Conservation (phyloP, 2,888 invertebrate species). For the Xylocampa areola region DNA sequence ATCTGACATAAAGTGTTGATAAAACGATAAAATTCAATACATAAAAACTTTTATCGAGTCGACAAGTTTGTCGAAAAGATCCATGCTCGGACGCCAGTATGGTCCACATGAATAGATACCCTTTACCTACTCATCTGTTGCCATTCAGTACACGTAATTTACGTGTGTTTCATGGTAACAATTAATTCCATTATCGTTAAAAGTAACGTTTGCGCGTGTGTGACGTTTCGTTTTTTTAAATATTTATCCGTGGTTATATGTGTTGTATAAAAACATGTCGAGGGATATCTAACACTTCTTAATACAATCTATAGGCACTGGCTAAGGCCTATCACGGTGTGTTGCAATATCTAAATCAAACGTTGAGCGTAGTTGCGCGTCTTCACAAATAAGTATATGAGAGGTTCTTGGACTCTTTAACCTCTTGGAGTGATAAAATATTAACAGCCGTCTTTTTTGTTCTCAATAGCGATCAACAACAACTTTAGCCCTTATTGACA, state of each 20-base stretch:
- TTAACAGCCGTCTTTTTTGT: conserved; percentile 15
- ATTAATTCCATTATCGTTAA: no score
- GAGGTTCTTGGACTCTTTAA: conserved; percentile 11
- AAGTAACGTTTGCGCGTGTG: no score
- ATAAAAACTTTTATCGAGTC: no score
- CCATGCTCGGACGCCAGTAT: no score
- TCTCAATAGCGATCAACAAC: conserved; percentile 20
- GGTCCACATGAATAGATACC: no score
- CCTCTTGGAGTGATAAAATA: conserved; percentile 5
- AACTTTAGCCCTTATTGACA: conserved; percentile 10
- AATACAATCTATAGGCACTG: conserved; percentile 22
- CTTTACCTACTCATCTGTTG: no score
- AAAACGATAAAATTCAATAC: no score
- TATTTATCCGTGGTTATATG: not conserved
- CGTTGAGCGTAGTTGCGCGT: conserved; percentile 1
- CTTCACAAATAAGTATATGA: not conserved
- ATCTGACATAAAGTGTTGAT: no score
- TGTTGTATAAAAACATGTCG: conserved; percentile 13
- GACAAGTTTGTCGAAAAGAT: no score
- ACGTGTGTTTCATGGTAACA: no score
- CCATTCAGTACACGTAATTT: no score
- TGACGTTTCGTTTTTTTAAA: not conserved
- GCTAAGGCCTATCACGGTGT: conserved; percentile 16
- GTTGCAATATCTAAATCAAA: conserved; percentile 26
- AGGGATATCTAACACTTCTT: conserved; percentile 8